Evolutionary conservation across 2,888 invertebrate genomes (phyloP).

Genomic region (Geotrupes spiniger): DNA sequence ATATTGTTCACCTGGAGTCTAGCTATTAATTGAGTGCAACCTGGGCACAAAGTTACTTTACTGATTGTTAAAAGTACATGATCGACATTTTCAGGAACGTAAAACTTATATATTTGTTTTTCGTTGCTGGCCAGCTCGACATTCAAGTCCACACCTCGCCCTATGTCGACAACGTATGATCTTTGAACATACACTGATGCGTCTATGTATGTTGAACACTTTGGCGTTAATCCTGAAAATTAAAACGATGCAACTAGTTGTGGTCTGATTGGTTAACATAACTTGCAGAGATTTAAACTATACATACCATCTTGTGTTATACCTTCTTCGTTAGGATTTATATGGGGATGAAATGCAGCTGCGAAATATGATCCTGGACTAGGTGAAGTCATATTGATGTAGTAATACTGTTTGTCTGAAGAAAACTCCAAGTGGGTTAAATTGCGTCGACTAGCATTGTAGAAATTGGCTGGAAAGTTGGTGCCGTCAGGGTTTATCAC

Average conservation of each 20-base stretch:
- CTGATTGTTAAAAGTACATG: slow-evolving; percentile 36
- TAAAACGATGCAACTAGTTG: neutral
- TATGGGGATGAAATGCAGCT: slow-evolving; percentile 73
- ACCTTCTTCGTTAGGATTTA: slow-evolving; percentile 67
- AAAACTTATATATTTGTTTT: slow-evolving; percentile 41
- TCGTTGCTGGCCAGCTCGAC: slow-evolving; percentile 22
- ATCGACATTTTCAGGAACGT: slow-evolving; percentile 36
- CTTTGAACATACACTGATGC: slow-evolving; percentile 33
- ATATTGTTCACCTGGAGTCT: slow-evolving; percentile 55
- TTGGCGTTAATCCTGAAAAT: slow-evolving; percentile 61
- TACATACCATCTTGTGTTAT: slow-evolving; percentile 72
- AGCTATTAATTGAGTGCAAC: slow-evolving; percentile 40
- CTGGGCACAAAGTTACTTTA: slow-evolving; percentile 32
- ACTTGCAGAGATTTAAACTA: slow-evolving; percentile 1
- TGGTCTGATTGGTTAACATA: neutral
- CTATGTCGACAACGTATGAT: slow-evolving; percentile 30
- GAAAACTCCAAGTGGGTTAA: slow-evolving; percentile 59
- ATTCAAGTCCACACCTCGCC: slow-evolving; percentile 27
- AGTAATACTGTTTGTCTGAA: slow-evolving; percentile 61
- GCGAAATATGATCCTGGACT: slow-evolving; percentile 78
- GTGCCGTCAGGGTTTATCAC: slow-evolving; percentile 80
- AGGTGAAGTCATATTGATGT: slow-evolving; percentile 63
- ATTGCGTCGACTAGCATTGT: slow-evolving; percentile 45
- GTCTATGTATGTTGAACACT: slow-evolving; percentile 51
- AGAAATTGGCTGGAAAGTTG: slow-evolving; percentile 58